phyloP scores from a whole-genome alignment of 92 coral and sea anemone genomes.

The Hydrozoanthus gracilis region DNA sequence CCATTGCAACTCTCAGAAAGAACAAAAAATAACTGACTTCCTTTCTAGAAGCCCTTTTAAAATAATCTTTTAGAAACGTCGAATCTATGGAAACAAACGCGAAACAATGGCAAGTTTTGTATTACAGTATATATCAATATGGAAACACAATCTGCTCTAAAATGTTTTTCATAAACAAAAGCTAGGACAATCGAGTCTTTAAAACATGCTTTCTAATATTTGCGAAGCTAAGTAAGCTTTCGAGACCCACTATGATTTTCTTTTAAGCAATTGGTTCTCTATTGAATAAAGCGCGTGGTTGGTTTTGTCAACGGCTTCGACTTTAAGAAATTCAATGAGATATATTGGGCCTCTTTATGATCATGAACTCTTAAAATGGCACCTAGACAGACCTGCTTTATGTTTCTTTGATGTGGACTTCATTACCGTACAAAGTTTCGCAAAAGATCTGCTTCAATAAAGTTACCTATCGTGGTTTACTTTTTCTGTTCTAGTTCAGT shows the following conservation, averaged over 20 bases:
- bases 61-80: not conserved
- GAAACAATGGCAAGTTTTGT: slow-evolving; percentile 19
- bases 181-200: slow-evolving; percentile 12
- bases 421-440: not conserved
- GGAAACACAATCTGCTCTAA: slow-evolving; percentile 9
- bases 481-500: slow-evolving; percentile 6
- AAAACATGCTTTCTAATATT: not conserved
- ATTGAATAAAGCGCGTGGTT: slow-evolving; percentile 6
- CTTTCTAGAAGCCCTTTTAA: not conserved
- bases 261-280: not conserved
- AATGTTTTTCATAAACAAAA: slow-evolving; percentile 22
- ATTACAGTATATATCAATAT: not conserved
- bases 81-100: slow-evolving; percentile 31
- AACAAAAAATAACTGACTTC: not conserved
- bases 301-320: not conserved
- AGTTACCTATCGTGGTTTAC: slow-evolving; percentile 2
- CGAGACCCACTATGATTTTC: not conserved
- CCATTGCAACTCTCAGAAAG: not conserved
- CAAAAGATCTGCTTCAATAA: slow-evolving; percentile 4
- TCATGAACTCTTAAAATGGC: not conserved
- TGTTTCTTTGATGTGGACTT: not conserved
- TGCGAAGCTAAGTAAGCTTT: not conserved
- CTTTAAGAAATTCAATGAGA: slow-evolving; percentile 8
- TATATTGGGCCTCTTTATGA: not conserved
- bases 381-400: not conserved